Base-by-base conservation (phyloP, 2,797 vertebrate species). In the Bovichtus variegatus region DNA sequence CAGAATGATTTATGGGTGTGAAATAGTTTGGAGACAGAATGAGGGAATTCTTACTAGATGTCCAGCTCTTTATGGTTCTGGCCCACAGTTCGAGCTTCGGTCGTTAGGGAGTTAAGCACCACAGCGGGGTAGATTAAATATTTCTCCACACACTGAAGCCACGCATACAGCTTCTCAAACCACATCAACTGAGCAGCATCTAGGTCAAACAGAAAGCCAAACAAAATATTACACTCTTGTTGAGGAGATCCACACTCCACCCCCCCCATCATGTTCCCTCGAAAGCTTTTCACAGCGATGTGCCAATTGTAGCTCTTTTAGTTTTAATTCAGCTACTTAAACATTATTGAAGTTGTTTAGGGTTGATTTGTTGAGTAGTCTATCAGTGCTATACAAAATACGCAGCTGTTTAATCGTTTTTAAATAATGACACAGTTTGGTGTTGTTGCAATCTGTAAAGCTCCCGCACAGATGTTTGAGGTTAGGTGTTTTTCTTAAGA, bases 151-250 rank as follows among this genome's bases (percentile, higher is more conserved):
- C 97, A 97, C 92, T 97, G 97, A 75, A 97, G 95, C 95, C 97
- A 96, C 0, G 96, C 96, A 0, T 97, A 97, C 47, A 97, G 89
- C 91, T 98, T 98, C 93, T 98, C 97, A 80, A 97, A 98, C 97
- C 97, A 97, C 97, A 97, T 98, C 87, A 98, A 82, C 91, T 97
- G 96, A 63, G 97, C 97, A 0, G 97, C 97, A 60, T 97, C 97
- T 98, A 91, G 18, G 11, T 49, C 15, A 59, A 50, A 74, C 1
- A n/a, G 2, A 61, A 36, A 80, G 19, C 21, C 62, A 55, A 71
- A 71, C 2, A 0, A 34, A 34, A 41, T 50, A 4, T 34, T 6
- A 58, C 21, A 69, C 44, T 76, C n/a, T n/a, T 13, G 6, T 36
- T 18, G 19, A 44, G 19, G 31, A 72, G 15, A 68, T 16, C 23